These are phyloP conservation scores for Semaprochilodus insignis DNA, from an alignment of 2,797 vertebrate species.

Conservation along the genomic window DNA sequence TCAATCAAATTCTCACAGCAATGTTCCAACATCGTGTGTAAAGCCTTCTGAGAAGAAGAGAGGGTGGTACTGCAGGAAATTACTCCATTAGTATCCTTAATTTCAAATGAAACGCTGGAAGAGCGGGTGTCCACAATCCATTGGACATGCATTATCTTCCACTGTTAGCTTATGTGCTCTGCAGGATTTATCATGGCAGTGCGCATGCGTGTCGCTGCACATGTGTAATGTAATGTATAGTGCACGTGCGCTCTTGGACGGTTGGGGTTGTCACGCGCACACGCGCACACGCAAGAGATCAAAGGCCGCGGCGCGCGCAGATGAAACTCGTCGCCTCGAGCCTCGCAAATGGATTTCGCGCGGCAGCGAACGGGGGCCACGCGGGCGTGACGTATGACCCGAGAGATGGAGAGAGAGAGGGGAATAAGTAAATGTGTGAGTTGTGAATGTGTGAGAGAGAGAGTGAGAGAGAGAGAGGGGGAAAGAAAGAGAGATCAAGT, in stretches of 20 bases:
- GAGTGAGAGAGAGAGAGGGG: neutral
- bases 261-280: conserved; percentile 8
- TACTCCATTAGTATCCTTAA: no score
- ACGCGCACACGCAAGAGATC: conserved; percentile 7
- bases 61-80: no score
- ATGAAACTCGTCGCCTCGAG: conserved; percentile 69
- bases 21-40: no score
- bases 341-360: conserved; percentile 64
- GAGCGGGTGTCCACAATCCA: neutral
- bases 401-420: neutral
- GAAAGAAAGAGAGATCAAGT: neutral
- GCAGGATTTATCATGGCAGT: neutral
- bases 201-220: neutral
- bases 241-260: neutral
- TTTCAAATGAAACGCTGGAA: no score
- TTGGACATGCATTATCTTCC: neutral
- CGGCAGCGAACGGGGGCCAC: conserved; percentile 53
- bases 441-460: neutral
- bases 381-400: conserved; percentile 65
- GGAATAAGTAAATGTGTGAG: no score
- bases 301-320: conserved; percentile 61
- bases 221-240: neutral
- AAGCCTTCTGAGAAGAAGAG: no score
- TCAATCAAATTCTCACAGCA: no score
- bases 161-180: neutral